Base-by-base conservation (phyloP, 2,797 vertebrate species). In the Poecilia picta region DNA sequence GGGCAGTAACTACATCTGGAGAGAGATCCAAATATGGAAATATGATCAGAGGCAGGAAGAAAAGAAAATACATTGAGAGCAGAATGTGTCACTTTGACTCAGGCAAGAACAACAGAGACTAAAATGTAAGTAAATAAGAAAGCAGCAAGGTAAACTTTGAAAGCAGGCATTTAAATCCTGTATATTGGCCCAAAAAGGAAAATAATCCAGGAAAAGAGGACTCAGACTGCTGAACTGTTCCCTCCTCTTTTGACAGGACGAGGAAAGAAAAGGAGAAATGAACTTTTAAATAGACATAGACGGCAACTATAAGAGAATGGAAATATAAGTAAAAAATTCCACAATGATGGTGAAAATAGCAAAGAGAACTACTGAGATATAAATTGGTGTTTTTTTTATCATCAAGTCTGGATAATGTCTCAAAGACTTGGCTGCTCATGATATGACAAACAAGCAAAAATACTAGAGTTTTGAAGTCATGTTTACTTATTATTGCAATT, bases 11-110 rank as follows among this genome's bases (percentile, higher is more conserved):
- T 72, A 82, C 87, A 90, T 93, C 87, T 90, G 84, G 83, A 87
- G 75, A 94, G 51, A 89, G 39, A 13, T n/a, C 94, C 94, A 91
- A 95, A 95, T 95, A 95, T 91, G 94, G 94, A 82, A 81, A 91
- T 84, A 91, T 74, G 79, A 80, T 88, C 79, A 78, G 80, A 90
- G 84, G 85, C 82, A 84, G 76, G 82, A 85, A 86, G 84, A 89
- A 80, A 92, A 45, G 68, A 81, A 90, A 88, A 89, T 87, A 78
- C 79, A 81, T 72, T 31, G 64, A 90, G 87, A 86, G 82, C 86
- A 89, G 87, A 85, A 90, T 86, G 90, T 92, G 90, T 93, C 90
- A 91, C 90, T 91, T 90, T 89, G 85, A 89, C 89, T 79, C 89
- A 87, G 71, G 76, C 87, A 78, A 91, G 77, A 89, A 55, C 5